Evolutionary conservation across 2,888 invertebrate species (phyloP).

Genomic region (Colostygia pectinataria): DNA sequence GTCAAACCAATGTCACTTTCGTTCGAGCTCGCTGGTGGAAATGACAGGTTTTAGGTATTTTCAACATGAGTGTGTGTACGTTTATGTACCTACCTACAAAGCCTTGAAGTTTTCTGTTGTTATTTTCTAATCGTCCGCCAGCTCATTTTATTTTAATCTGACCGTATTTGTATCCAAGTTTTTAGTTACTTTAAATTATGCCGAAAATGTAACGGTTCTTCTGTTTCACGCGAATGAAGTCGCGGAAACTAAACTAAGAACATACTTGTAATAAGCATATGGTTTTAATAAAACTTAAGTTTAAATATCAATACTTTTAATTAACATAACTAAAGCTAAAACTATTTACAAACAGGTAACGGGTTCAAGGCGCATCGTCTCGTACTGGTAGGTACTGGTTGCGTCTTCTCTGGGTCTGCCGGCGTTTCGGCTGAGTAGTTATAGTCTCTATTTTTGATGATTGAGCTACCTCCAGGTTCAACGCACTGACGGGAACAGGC

Average conservation of each 20-base stretch:
- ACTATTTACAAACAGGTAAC: constrained; percentile 60
- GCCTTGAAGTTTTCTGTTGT: background rate
- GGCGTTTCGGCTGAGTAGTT: constrained; percentile 48
- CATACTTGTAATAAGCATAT: too few species aligned
- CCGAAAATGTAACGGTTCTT: too few species aligned
- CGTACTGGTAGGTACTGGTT: constrained; percentile 73
- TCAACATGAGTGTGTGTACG: constrained; percentile 5
- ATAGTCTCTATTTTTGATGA: constrained; percentile 64
- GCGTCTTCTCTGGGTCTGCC: constrained; percentile 57
- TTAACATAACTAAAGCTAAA: constrained; percentile 44
- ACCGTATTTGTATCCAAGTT: too few species aligned
- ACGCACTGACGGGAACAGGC: constrained; percentile 69
- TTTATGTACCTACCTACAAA: background rate
- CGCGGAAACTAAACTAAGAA: too few species aligned
- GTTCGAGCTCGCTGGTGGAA: constrained; percentile 14
- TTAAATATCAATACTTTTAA: constrained; percentile 63
- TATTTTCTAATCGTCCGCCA: too few species aligned
- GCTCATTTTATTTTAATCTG: too few species aligned
- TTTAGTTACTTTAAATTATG: too few species aligned
- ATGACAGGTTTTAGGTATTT: constrained; percentile 13
- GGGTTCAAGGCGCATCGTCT: constrained; percentile 71
- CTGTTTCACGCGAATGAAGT: too few species aligned
- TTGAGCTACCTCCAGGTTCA: constrained; percentile 59
- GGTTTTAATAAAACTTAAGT: constrained; percentile 30
- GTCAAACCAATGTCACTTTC: constrained; percentile 26